A percentile compares a stretch with the other conserved stretches of the same genome.
phyloP scores from a whole-genome alignment of 2,113 vertebrate genomes.

The Thunnus maccoyii region DNA sequence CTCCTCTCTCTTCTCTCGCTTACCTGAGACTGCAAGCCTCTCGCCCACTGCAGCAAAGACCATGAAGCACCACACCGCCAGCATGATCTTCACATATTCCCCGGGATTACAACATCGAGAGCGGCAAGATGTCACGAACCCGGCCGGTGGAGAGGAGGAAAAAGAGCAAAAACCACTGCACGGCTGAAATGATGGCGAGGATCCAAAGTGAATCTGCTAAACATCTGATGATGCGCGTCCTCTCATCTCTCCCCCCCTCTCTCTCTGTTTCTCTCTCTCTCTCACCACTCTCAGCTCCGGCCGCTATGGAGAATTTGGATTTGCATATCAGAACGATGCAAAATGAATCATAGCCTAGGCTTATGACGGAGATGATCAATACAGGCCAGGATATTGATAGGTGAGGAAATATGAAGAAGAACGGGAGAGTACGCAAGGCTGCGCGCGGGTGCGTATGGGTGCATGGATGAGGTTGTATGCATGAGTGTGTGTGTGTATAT shows the following conservation, averaged over 20 bases:
- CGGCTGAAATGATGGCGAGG: conserved; percentile 54
- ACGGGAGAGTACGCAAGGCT: conserved; percentile 54
- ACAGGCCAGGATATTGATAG: conserved; percentile 44
- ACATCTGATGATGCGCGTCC: conserved; percentile 72
- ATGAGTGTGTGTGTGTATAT: conserved; percentile 30
- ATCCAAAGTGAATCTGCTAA: conserved; percentile 59
- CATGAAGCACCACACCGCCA: conserved; percentile 85
- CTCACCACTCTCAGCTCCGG: conserved; percentile 50
- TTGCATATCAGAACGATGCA: conserved; percentile 56
- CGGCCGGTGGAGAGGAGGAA: conserved; percentile 29
- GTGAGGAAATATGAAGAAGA: conserved; percentile 36
- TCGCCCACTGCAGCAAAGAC: conserved; percentile 87
- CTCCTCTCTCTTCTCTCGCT: conserved; percentile 59
- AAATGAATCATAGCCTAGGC: conserved; percentile 31
- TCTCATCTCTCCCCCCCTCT: conserved; percentile 57
- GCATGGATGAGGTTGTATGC: conserved; percentile 40
- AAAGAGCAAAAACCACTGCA: conserved; percentile 1
- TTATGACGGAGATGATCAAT: conserved; percentile 48
- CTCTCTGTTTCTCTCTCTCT: not conserved
- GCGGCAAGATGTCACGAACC: conserved; percentile 57
- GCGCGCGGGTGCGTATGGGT: conserved; percentile 52
- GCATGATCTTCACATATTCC: conserved; percentile 89
- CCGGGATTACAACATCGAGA: conserved; percentile 78
- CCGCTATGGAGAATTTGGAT: conserved; percentile 35
- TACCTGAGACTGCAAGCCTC: conserved; percentile 86